Percentiles rank a stretch among this genome's conserved stretches.
phyloP scores from a whole-genome alignment of 2,797 vertebrate species.

The Epinephelus malabaricus region DNA sequence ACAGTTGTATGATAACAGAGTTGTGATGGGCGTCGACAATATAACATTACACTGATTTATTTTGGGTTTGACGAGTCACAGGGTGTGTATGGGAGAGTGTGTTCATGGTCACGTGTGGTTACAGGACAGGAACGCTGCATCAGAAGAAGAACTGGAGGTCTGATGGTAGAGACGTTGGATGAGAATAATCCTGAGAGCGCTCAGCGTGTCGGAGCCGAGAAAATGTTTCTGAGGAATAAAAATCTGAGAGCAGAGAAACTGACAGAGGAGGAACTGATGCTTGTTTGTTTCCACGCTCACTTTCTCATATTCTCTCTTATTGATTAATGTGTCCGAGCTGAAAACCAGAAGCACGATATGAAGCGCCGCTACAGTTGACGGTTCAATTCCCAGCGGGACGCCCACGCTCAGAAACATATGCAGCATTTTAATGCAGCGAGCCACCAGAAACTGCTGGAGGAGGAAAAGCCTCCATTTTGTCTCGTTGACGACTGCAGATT shows the following conservation, averaged over 20 bases:
- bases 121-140: not conserved
- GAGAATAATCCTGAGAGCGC: not conserved
- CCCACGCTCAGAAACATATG: not conserved
- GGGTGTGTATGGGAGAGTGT: not conserved
- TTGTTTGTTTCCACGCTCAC: not conserved
- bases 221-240: not conserved
- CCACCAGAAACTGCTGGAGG: not conserved
- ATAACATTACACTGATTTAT: too few relatives aligned
- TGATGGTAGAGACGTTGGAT: not conserved
- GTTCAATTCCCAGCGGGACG: slow-evolving; percentile 32
- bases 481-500: slow-evolving; percentile 12
- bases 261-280: not conserved
- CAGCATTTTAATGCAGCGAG: slow-evolving; percentile 14
- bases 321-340: slow-evolving; percentile 27
- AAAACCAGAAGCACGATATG: slow-evolving; percentile 15
- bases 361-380: slow-evolving; percentile 17
- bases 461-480: slow-evolving; percentile 40
- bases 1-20: too few relatives aligned
- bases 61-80: too few relatives aligned
- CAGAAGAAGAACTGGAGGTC: not conserved
- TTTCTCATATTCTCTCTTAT: slow-evolving; percentile 15
- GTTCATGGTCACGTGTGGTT: not conserved
- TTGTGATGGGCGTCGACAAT: too few relatives aligned
- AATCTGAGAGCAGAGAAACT: not conserved
- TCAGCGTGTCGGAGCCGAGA: not conserved